Evolutionary conservation across 2,888 invertebrate genomes (phyloP), one percentile per base, ranked within the genome.

Genomic region (Hypolimnas misippus): DNA sequence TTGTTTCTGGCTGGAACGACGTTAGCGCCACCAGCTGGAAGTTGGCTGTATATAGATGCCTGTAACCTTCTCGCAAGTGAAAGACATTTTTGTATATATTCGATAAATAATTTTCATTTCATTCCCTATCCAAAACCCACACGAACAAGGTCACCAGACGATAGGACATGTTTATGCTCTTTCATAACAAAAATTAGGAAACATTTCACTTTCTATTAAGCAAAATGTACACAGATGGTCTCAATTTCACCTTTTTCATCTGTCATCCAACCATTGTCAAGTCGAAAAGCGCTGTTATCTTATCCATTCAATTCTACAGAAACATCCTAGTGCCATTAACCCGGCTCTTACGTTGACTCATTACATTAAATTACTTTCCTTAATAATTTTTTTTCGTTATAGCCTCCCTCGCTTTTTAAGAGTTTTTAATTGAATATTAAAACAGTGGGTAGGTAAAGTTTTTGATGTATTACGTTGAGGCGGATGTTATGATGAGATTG

Each of bases 231-330:
- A 40, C 17, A 42, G 42, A 17, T 42, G 19, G 1, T 42, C 8
- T 10, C 2, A 42, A 17, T 42, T 42, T 12, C 12, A 42, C 19
- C 42, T 17, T 42, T 21, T 46, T 21, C 46, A 21, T 46, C 21
- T 21, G 21, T 46, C 46, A 21, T 21, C 44, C 46, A 21, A n/a
- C 7, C 46, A 46, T 46, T 46, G 21, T 46, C 46, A 46, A 21
- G 46, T 46, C 21, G 19, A 21, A 46, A 46, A 1, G 21, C 21
- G 46, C 21, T 8, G 21, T 25, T 21, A 46, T 46, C 46, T 46
- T 46, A 21, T 46, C 46, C 21, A 46, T 46, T 21, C 46, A 25
- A 46, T 46, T 46, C 46, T 46, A 12, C n/a, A 46, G 46, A 46
- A 46, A 21, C 46, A 46, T 46, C 8, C n/a, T 12, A 21, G 21